phyloP scores from a whole-genome alignment of 2,113 vertebrate species.

The Lipophrys pholis region DNA sequence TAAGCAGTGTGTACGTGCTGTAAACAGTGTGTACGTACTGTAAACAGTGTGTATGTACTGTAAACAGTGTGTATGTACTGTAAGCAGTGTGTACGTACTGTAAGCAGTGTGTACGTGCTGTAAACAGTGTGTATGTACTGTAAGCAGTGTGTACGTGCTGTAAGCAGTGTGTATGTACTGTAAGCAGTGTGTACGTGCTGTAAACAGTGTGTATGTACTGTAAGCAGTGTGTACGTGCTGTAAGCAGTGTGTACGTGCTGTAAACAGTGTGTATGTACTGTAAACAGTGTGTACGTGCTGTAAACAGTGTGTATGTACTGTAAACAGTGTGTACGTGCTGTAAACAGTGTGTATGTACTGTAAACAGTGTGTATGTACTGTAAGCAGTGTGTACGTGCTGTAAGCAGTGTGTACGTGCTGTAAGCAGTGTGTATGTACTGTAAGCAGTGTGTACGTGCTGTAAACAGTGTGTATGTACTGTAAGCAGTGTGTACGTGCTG shows the following conservation, averaged over 20 bases:
- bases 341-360: too few relatives aligned
- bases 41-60: too few relatives aligned
- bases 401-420: conserved; percentile 23
- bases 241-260: conserved; percentile 25
- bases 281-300: conserved; percentile 24
- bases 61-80: conserved; percentile 24
- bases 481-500: conserved; percentile 25
- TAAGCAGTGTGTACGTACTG: conserved; percentile 1
- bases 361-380: conserved; percentile 26
- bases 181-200: conserved; percentile 23
- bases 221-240: too few relatives aligned
- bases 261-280: too few relatives aligned
- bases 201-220: neutral
- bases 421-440: neutral
- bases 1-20: too few relatives aligned
- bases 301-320: conserved; percentile 5
- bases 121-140: too few relatives aligned
- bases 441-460: neutral
- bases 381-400: too few relatives aligned
- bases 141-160: conserved; percentile 25
- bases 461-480: too few relatives aligned
- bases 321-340: too few relatives aligned
- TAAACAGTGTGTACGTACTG: conserved; percentile 26
- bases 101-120: too few relatives aligned
- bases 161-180: too few relatives aligned